phyloP scores from a whole-genome alignment of 2,113 vertebrate genomes.

The Hypocryptadius cinnamomeus region DNA sequence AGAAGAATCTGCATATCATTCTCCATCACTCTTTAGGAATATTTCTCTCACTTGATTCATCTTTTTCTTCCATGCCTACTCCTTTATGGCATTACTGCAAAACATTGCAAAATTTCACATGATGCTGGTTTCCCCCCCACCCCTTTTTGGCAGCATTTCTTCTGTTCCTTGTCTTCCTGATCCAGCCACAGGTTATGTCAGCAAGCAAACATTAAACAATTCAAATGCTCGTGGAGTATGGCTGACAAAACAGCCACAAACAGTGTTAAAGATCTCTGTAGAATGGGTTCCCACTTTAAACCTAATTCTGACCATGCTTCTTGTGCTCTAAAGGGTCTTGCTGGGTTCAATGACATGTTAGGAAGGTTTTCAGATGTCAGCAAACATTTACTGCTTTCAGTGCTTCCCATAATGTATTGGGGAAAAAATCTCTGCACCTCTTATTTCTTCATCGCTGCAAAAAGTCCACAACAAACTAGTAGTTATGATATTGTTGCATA shows the following conservation, averaged over 20 bases:
- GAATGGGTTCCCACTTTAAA: background rate
- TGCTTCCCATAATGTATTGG: background rate
- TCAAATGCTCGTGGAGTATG: background rate
- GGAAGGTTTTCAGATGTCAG: background rate
- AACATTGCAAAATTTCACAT: background rate
- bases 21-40: background rate
- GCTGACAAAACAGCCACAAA: background rate
- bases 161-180: background rate
- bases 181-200: background rate
- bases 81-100: background rate
- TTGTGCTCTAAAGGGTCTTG: background rate
- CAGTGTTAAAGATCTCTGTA: background rate
- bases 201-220: background rate
- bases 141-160: background rate
- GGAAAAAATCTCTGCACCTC: background rate
- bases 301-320: background rate
- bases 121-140: accelerated
- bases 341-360: background rate
- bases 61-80: background rate
- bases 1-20: background rate
- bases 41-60: background rate
- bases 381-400: background rate
- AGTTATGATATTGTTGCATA: background rate
- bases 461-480: background rate
- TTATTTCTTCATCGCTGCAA: background rate